Evolutionary conservation across 2,797 vertebrate species (phyloP), one percentile per base, ranked within the genome.

Genomic region (Limnodromus scolopaceus): DNA sequence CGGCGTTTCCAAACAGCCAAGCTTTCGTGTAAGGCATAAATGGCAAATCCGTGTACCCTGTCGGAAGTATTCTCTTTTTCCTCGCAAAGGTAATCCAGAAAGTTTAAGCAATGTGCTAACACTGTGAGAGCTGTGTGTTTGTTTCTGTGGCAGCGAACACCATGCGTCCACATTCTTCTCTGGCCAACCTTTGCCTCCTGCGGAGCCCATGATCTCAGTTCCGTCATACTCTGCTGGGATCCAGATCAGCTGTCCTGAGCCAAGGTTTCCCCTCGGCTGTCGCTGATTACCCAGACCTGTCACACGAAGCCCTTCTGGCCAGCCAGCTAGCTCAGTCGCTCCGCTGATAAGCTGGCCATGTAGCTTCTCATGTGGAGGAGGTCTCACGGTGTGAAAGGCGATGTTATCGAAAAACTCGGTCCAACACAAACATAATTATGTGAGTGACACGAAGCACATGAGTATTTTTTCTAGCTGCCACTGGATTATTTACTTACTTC

Each of bases 101-200:
- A 74, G 41, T n/a, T 70, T 57, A 80, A 82, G 41, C 77, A 49
- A 27, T 5, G n/a, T 41, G 48, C 79, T 69, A 53, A 15, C 0
- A 2, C 18, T 43, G 24, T 17, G 57, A 65, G 57, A 60, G 58
- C 23, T 4, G 8, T 10, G 3, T 12, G 55, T 53, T 49, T 78
- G 54, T 27, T 77, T 46, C 79, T 57, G 68, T 25, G 64, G 48
- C 86, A 76, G 64, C 0, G 46, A 84, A 71, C 48, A 6, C 39
- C 0, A 0, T 45, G 76, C 0, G 0, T 0, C 2, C 5, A 55
- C 4, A 0, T 41, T 57, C 45, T 36, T 65, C 48, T 84, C 63
- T 1, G 1, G 87, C 71, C 78, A 91, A 20, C 23, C 16, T 64
- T 24, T 5, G 34, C n/a, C 49, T 93, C 75, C 68, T 10, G 49